phyloP scores from a whole-genome alignment of 2,113 vertebrate genomes.

The Synchiropus splendidus region DNA sequence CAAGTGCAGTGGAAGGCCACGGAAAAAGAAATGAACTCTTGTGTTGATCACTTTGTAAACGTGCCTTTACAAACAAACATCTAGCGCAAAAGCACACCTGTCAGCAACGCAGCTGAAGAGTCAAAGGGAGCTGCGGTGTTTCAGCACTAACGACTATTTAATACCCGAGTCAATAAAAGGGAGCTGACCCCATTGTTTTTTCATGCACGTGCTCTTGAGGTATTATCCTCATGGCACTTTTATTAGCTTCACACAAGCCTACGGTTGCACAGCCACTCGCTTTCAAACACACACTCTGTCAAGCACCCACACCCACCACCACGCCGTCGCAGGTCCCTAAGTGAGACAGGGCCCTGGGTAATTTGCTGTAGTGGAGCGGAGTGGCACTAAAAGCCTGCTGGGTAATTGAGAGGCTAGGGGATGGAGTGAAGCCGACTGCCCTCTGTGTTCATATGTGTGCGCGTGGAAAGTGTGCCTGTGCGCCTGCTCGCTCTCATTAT shows the following conservation, averaged over 20 bases:
- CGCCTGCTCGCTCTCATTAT: constrained; percentile 82
- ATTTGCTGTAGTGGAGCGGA: constrained; percentile 85
- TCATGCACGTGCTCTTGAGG: constrained; percentile 29
- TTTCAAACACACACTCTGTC: constrained; percentile 47
- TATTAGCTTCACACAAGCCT: constrained; percentile 77
- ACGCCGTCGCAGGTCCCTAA: constrained; percentile 68
- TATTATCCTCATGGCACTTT: constrained; percentile 75
- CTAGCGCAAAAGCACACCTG: too few relatives aligned
- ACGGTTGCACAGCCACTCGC: constrained; percentile 56
- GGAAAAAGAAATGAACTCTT: too few relatives aligned
- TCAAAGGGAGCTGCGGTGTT: constrained; percentile 18
- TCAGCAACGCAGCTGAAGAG: constrained; percentile 1
- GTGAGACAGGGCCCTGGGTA: constrained; percentile 82
- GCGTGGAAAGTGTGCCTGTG: constrained; percentile 13
- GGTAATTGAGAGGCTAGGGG: constrained; percentile 87
- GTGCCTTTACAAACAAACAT: too few relatives aligned
- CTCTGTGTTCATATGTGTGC: constrained; percentile 32
- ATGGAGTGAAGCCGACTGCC: constrained; percentile 62
- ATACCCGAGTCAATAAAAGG: constrained; percentile 56
- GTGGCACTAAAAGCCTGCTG: constrained; percentile 91
- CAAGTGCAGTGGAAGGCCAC: background rate
- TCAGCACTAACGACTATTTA: constrained; percentile 49
- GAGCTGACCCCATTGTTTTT: constrained; percentile 25
- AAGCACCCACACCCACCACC: constrained; percentile 35
- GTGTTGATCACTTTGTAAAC: too few relatives aligned